These are phyloP conservation scores for Drosophila mayaguana DNA, from an alignment of 2,888 invertebrate genomes.

Conservation along the genomic window DNA sequence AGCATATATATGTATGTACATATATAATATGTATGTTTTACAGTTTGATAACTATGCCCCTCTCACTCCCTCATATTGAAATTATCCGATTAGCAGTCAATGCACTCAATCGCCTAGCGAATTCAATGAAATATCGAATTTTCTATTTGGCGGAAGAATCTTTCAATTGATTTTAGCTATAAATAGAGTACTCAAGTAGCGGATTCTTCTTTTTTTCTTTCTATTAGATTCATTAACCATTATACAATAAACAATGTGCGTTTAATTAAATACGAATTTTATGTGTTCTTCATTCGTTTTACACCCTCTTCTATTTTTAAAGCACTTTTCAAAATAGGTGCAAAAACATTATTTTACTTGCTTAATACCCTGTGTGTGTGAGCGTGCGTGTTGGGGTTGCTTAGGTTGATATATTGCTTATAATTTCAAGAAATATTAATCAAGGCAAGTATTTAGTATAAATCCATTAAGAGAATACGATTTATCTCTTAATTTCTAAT, in stretches of 20 bases:
- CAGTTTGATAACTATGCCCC: constrained; percentile 1
- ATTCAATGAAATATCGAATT: constrained; percentile 26
- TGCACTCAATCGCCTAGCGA: constrained; percentile 56
- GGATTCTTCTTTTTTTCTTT: neutral
- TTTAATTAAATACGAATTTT: constrained; percentile 46
- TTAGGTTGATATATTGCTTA: neutral
- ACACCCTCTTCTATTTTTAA: constrained; percentile 37
- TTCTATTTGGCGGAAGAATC: constrained; percentile 7
- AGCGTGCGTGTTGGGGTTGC: neutral
- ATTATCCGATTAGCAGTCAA: constrained; percentile 60
- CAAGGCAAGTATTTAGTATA: neutral
- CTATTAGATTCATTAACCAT: constrained; percentile 9
- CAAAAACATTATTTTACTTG: constrained; percentile 14
- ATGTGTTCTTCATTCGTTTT: constrained; percentile 13
- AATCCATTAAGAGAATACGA: no score
- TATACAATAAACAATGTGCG: constrained; percentile 49
- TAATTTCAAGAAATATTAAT: neutral
- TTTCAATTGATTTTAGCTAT: constrained; percentile 42
- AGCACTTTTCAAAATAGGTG: constrained; percentile 16
- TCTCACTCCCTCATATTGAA: neutral
- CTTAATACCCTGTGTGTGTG: neutral
- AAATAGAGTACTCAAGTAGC: constrained; percentile 28
- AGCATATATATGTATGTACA: no score
- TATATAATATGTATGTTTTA: neutral
- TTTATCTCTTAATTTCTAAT: no score